Percentiles rank a stretch among this genome's conserved stretches.
phyloP scores from a whole-genome alignment of 2,888 invertebrate species.

The Pediacus dermestoides region DNA sequence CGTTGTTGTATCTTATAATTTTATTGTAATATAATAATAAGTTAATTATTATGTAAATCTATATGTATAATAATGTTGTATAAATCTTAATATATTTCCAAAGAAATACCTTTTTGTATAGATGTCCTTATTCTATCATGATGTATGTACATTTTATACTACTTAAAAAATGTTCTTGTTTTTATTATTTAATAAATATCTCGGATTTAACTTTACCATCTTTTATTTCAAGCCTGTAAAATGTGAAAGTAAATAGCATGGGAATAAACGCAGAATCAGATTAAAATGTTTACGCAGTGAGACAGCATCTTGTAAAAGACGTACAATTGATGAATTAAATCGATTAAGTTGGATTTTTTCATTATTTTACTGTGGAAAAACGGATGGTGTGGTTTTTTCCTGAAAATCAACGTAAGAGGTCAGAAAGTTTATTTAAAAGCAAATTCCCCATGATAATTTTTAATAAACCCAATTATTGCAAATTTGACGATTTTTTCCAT shows the following conservation, averaged over 20 bases:
- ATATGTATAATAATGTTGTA: conserved; percentile 42
- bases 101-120: conserved; percentile 45
- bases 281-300: too few species aligned
- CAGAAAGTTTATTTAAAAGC: too few species aligned
- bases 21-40: conserved; percentile 44
- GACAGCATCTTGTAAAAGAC: too few species aligned
- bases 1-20: conserved; percentile 47
- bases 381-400: too few species aligned
- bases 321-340: too few species aligned
- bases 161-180: conserved; percentile 47
- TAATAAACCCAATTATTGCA: too few species aligned
- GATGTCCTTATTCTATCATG: conserved; percentile 32
- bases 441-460: too few species aligned
- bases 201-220: conserved; percentile 25
- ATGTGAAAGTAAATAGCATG: conserved; percentile 1
- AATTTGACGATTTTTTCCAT: too few species aligned
- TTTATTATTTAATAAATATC: conserved; percentile 48
- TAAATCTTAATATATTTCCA: conserved; percentile 49
- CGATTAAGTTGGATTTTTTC: too few species aligned
- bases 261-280: conserved; percentile 5
- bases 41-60: conserved; percentile 40
- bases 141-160: conserved; percentile 50
- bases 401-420: too few species aligned
- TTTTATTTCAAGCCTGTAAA: conserved; percentile 3
- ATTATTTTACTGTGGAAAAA: too few species aligned